Percentiles rank a stretch among this genome's conserved stretches.
phyloP scores from a whole-genome alignment of 2,888 invertebrate species.

The Euplagia quadripunctaria region DNA sequence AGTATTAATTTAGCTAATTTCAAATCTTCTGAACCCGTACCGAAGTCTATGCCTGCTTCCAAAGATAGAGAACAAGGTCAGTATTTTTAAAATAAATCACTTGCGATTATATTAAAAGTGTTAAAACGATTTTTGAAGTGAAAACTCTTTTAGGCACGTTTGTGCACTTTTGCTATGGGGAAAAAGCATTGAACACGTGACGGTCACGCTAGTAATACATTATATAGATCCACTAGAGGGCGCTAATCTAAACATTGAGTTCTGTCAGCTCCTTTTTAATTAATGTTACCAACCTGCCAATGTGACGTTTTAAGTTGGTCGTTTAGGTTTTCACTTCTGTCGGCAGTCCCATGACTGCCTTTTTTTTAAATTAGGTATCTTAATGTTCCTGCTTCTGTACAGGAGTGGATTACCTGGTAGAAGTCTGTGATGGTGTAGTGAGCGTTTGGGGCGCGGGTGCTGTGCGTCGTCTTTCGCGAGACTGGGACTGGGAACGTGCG shows the following conservation, averaged over 20 bases:
- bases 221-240: too few species aligned
- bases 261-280: too few species aligned
- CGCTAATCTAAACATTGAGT: too few species aligned
- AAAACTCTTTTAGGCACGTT: too few species aligned
- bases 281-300: too few species aligned
- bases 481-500: constrained; percentile 93
- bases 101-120: not conserved
- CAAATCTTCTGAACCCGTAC: constrained; percentile 84
- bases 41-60: constrained; percentile 79
- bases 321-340: too few species aligned
- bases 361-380: not conserved
- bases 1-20: constrained; percentile 73
- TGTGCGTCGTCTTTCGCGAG: constrained; percentile 92
- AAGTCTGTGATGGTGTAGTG: constrained; percentile 93
- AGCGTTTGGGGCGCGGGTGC: constrained; percentile 97
- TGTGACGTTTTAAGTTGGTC: too few species aligned
- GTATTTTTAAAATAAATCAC: constrained; percentile 15
- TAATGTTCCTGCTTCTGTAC: constrained; percentile 31
- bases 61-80: constrained; percentile 91
- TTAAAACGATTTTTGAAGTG: not conserved
- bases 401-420: constrained; percentile 96
- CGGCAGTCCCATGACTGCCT: too few species aligned
- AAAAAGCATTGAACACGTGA: too few species aligned
- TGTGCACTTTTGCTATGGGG: too few species aligned
- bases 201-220: too few species aligned